These are phyloP conservation scores for Eilema sororculum DNA, from an alignment of 2,888 invertebrate species.

Conservation along the genomic window DNA sequence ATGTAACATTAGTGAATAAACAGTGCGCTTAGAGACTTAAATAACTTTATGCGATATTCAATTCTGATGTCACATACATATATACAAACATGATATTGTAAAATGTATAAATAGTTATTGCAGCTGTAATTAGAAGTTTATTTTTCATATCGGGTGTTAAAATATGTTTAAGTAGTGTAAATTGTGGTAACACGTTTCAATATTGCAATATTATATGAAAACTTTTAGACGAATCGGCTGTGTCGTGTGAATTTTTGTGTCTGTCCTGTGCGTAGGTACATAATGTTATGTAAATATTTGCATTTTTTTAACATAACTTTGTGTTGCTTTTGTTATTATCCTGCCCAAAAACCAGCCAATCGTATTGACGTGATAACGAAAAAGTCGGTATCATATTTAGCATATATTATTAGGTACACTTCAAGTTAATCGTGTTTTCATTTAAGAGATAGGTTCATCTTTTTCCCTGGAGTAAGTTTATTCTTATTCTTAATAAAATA, in stretches of 20 bases:
- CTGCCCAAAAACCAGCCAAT: slow-evolving; percentile 57
- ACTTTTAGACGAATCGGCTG: slow-evolving; percentile 85
- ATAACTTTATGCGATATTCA: slow-evolving; percentile 67
- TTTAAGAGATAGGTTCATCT: slow-evolving; percentile 6
- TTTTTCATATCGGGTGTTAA: slow-evolving; percentile 87
- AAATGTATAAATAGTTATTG: slow-evolving; percentile 87
- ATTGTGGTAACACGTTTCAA: slow-evolving; percentile 81
- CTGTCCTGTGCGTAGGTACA: slow-evolving; percentile 76
- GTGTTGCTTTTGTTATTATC: slow-evolving; percentile 44
- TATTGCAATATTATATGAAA: slow-evolving; percentile 77
- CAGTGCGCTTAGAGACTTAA: slow-evolving; percentile 82
- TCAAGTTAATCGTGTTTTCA: no score
- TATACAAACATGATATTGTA: slow-evolving; percentile 78
- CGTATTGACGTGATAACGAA: slow-evolving; percentile 35
- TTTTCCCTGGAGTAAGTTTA: slow-evolving; percentile 5
- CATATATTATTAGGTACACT: slow-evolving; percentile 26
- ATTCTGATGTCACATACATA: slow-evolving; percentile 63
- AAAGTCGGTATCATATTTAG: slow-evolving; percentile 33
- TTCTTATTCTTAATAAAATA: not conserved
- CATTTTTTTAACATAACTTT: slow-evolving; percentile 42
- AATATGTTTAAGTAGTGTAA: slow-evolving; percentile 85
- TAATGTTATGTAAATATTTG: slow-evolving; percentile 78
- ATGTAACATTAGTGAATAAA: slow-evolving; percentile 65
- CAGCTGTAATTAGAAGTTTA: slow-evolving; percentile 87
- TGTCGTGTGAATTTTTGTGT: slow-evolving; percentile 82